These are phyloP conservation scores for Cynodonichthys magdalenae DNA, from an alignment of 2,797 vertebrate genomes.

Conservation along the genomic window DNA sequence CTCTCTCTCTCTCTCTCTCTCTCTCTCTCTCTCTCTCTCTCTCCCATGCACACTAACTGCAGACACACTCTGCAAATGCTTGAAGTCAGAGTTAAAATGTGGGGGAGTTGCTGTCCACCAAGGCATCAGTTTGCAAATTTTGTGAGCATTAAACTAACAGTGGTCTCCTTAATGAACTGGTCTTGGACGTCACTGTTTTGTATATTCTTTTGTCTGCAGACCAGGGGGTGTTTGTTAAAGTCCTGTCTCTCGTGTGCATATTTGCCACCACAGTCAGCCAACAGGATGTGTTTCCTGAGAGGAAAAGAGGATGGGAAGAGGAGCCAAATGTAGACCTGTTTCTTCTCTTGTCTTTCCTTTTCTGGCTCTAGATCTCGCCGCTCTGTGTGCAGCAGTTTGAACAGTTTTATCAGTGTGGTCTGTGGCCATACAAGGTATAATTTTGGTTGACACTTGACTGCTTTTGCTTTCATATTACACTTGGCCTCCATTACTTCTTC, in stretches of 20 bases:
- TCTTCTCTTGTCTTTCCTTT: slow-evolving; percentile 76
- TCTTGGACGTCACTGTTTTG: slow-evolving; percentile 67
- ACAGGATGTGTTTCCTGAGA: slow-evolving; percentile 99
- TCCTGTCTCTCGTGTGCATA: slow-evolving; percentile 72
- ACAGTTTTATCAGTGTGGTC: slow-evolving; percentile 32
- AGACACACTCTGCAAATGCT: slow-evolving; percentile 48
- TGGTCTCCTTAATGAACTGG: slow-evolving; percentile 44
- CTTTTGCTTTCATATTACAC: slow-evolving; percentile 37
- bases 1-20: slow-evolving; percentile 26
- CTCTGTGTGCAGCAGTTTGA: slow-evolving; percentile 22
- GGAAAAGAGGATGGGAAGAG: slow-evolving; percentile 84
- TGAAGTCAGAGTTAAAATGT: slow-evolving; percentile 64
- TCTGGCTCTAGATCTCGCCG: slow-evolving; percentile 69
- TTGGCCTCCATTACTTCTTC: slow-evolving; percentile 20
- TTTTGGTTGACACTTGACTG: slow-evolving; percentile 27
- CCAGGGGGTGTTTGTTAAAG: slow-evolving; percentile 69
- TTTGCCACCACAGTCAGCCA: slow-evolving; percentile 81
- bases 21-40: slow-evolving; percentile 21
- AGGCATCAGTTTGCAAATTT: slow-evolving; percentile 43
- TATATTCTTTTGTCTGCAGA: slow-evolving; percentile 77
- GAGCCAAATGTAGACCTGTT: slow-evolving; percentile 73
- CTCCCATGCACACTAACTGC: slow-evolving; percentile 2
- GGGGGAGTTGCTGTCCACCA: slow-evolving; percentile 52
- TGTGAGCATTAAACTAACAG: slow-evolving; percentile 39
- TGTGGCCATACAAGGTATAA: slow-evolving; percentile 49